A percentile compares a stretch with the other conserved stretches of the same genome.
Evolutionary conservation across 1,140 invertebrate species (phyloP).

Genomic region (Dreissena polymorpha): DNA sequence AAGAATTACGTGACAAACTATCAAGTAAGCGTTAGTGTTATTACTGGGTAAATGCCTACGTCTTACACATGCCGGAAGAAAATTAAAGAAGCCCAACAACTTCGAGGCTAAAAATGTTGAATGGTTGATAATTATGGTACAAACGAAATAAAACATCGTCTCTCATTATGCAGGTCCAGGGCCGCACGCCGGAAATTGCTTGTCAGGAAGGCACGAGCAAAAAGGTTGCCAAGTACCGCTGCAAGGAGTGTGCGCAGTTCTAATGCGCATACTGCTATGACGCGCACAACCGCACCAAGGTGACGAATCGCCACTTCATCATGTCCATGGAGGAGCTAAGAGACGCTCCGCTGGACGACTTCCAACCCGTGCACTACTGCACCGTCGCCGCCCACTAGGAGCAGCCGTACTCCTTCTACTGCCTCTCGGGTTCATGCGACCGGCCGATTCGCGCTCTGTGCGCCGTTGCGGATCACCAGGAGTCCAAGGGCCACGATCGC

Average conservation of each 20-base stretch:
- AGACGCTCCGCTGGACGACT: conserved; percentile 44
- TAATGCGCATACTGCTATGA: conserved; percentile 42
- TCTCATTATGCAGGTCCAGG: conserved; percentile 19
- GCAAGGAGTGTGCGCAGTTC: conserved; percentile 53
- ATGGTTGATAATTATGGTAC: too few relatives aligned
- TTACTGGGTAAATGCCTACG: too few relatives aligned
- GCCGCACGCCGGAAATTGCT: conserved; percentile 16
- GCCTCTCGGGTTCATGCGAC: conserved; percentile 19
- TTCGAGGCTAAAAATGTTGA: too few relatives aligned
- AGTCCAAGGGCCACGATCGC: conserved; percentile 52
- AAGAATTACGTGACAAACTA: too few relatives aligned
- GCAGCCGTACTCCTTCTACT: conserved; percentile 48
- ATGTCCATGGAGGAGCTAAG: conserved; percentile 38
- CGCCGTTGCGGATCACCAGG: conserved; percentile 40
- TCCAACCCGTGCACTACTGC: conserved; percentile 41
- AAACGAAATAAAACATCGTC: too few relatives aligned
- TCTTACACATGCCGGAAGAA: too few relatives aligned
- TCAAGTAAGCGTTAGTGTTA: too few relatives aligned
- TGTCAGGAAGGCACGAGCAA: conserved; percentile 42
- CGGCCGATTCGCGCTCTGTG: conserved; percentile 45
- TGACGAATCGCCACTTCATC: conserved; percentile 45
- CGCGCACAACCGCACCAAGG: conserved; percentile 36
- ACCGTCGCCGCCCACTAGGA: conserved; percentile 32
- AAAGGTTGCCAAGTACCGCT: conserved; percentile 23
- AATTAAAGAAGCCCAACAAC: too few relatives aligned